Base-by-base conservation (phyloP, 2,888 invertebrate species). In the Drosophila aldrichi region DNA sequence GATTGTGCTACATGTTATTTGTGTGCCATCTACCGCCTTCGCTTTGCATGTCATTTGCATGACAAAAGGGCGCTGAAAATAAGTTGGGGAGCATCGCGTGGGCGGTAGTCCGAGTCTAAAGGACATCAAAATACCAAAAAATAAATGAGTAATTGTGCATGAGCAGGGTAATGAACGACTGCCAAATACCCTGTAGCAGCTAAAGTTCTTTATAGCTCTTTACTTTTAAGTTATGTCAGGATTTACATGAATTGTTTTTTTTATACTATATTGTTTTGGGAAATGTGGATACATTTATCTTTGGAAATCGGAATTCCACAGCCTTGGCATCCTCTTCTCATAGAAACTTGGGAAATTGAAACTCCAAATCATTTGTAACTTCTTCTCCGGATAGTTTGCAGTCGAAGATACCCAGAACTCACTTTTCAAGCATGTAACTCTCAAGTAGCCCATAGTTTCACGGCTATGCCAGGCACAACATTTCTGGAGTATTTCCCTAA, bases 11-110 rank as follows among this genome's bases (percentile, higher is more conserved):
- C 63, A 74, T 74, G 68, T 75, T 74, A 69, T 60, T 60, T 57
- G 46, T 74, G 58, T 40, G 63, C 10, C 59, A 56, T 38, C 49
- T 22, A 49, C 44, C 46, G 59, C 32, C 40, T 59, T 62, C 55
- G 61, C 48, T 73, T 56, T 63, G 63, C 70, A 77, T 60, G 43
- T 61, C 49, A 71, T 73, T 59, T 66, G 78, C 70, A 81, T 63
- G 20, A 77, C 49, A 68, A 74, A 65, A 61, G 67, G 65, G 22
- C 43, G 44, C n/a, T 25, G 25, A 54, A 40, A 55, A 46, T 29
- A 40, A 51, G 54, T 54, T 38, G 38, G 54, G 59, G 41, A 38
- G 7, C 25, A 43, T 20, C 29, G 20, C 49, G 32, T 62, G 62
- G 57, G 29, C 32, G 38, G 8, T 7, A 7, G 32, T 49, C 49